phyloP scores from a whole-genome alignment of 2,113 vertebrate genomes.

The Buteo buteo region DNA sequence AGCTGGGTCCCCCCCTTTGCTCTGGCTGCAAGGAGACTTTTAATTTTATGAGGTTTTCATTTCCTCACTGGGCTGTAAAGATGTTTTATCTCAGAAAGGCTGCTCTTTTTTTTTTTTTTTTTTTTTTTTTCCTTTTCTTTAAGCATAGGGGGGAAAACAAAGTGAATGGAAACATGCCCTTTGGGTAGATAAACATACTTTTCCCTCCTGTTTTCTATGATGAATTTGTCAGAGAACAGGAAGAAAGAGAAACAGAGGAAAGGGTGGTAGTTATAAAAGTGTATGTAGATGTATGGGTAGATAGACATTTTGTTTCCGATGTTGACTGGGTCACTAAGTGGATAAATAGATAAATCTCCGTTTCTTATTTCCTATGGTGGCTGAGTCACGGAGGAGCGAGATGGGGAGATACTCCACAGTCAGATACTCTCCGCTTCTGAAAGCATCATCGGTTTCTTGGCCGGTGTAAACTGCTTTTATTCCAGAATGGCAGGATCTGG shows the following conservation, averaged over 20 bases:
- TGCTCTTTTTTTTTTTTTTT: too few species aligned
- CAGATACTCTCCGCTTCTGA: neutral
- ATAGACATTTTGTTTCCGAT: neutral
- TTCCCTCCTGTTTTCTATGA: neutral
- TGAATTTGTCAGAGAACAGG: neutral
- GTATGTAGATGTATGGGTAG: neutral
- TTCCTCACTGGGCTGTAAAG: neutral
- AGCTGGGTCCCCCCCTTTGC: neutral
- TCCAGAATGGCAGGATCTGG: neutral
- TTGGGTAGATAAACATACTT: neutral
- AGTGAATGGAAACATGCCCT: neutral
- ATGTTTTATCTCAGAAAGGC: neutral
- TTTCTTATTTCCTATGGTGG: neutral
- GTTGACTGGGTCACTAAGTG: neutral
- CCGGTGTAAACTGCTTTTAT: neutral
- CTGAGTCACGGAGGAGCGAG: neutral
- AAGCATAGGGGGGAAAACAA: neutral
- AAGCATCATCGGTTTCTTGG: neutral
- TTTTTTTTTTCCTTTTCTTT: neutral
- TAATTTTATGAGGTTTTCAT: neutral
- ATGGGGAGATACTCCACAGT: neutral
- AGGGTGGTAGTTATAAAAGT: neutral
- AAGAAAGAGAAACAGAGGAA: neutral
- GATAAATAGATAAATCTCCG: neutral
- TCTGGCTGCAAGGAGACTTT: neutral